Conservation (phyloP, 2,888 invertebrate genomes). For the Smittia sp. region DNA sequence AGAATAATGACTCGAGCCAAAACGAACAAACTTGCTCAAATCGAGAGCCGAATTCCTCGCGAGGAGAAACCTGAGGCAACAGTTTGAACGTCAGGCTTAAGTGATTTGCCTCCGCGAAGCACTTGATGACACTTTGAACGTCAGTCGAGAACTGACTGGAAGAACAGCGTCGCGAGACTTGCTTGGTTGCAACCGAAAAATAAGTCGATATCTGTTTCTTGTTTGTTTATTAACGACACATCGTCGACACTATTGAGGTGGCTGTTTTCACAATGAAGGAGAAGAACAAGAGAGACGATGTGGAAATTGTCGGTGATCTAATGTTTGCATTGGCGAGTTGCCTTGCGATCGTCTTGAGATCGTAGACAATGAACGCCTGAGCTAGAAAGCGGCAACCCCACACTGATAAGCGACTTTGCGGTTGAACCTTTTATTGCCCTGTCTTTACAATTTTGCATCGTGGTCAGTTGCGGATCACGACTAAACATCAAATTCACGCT, state of each 20-base stretch:
- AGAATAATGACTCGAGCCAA: constrained; percentile 40
- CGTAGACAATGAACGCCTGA: no score
- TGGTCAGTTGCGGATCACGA: no score
- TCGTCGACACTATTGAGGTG: neutral
- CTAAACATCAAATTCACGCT: no score
- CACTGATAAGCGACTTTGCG: no score
- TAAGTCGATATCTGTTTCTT: constrained; percentile 31
- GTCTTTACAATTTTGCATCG: no score
- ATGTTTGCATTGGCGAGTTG: neutral
- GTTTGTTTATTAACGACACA: constrained; percentile 25
- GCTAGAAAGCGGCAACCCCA: no score
- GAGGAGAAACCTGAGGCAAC: neutral
- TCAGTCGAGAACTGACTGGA: constrained; percentile 4
- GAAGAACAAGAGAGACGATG: neutral
- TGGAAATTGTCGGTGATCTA: neutral
- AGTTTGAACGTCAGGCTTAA: constrained; percentile 35
- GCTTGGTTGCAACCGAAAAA: neutral
- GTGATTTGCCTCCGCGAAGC: constrained; percentile 21
- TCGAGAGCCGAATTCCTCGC: neutral
- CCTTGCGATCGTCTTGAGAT: no score
- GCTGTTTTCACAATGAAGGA: neutral
- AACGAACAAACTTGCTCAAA: constrained; percentile 30
- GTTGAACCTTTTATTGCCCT: no score
- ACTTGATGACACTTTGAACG: constrained; percentile 32
- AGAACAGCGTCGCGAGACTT: neutral